phyloP scores from a whole-genome alignment of 2,888 invertebrate species.

The Rhamnusium bicolor region DNA sequence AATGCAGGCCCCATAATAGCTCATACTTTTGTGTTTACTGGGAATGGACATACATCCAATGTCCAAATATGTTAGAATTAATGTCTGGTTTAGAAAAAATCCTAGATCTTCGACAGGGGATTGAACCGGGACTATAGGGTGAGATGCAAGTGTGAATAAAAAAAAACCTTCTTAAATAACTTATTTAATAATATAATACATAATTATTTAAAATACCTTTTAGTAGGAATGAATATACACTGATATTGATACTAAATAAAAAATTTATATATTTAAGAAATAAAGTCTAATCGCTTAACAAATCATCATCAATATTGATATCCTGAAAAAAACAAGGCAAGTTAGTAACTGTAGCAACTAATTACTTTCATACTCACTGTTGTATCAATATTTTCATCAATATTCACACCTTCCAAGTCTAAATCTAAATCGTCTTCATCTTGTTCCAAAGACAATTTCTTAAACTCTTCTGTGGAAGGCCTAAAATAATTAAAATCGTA shows the following conservation, averaged over 20 bases:
- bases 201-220: background rate
- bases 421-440: constrained; percentile 82
- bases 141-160: no score
- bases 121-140: no score
- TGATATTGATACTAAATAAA: constrained; percentile 27
- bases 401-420: constrained; percentile 86
- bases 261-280: constrained; percentile 34
- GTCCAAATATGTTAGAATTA: no score
- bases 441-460: constrained; percentile 49
- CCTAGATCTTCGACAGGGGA: no score
- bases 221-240: constrained; percentile 44
- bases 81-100: no score
- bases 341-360: background rate
- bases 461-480: constrained; percentile 31
- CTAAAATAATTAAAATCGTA: constrained; percentile 31
- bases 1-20: no score
- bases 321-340: constrained; percentile 74
- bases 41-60: no score
- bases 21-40: no score
- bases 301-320: constrained; percentile 82
- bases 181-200: constrained; percentile 7
- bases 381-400: constrained; percentile 86
- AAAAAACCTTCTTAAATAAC: background rate
- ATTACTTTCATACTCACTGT: constrained; percentile 73
- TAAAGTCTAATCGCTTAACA: constrained; percentile 74